Percentiles rank a stretch among this genome's conserved stretches.
Evolutionary conservation across 2,113 vertebrate genomes (phyloP).

Genomic region (Mystacornis crossleyi): DNA sequence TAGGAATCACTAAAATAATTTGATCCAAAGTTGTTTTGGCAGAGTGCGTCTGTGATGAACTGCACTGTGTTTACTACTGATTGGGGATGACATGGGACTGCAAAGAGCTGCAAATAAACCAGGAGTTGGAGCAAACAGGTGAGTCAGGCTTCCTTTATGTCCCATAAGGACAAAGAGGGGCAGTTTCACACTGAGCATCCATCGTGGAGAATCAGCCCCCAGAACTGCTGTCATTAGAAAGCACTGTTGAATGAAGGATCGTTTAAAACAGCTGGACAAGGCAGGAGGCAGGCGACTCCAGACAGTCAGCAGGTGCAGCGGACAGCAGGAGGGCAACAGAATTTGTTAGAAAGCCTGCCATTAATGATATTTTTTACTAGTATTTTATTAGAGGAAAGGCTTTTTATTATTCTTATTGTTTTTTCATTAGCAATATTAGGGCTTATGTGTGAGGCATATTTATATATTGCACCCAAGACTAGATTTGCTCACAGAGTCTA

Average conservation of each 20-base stretch:
- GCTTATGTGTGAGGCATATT: background rate
- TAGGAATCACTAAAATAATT: background rate
- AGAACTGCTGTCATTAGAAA: background rate
- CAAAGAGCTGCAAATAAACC: background rate
- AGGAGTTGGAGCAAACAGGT: background rate
- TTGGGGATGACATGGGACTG: background rate
- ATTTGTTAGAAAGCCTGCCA: slow-evolving; percentile 11
- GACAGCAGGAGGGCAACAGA: slow-evolving; percentile 40
- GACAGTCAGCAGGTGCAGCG: slow-evolving; percentile 42
- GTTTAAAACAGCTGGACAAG: slow-evolving; percentile 24
- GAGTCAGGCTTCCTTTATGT: background rate
- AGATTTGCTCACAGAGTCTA: background rate
- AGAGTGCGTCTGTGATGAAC: background rate
- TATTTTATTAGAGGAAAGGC: slow-evolving; percentile 15
- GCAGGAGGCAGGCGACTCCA: background rate
- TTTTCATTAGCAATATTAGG: slow-evolving; percentile 20
- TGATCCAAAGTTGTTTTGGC: background rate
- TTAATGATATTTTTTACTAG: slow-evolving; percentile 32
- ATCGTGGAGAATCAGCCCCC: background rate
- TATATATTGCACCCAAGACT: background rate
- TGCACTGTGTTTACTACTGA: background rate
- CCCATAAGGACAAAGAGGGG: background rate
- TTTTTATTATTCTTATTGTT: background rate
- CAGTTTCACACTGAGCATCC: background rate
- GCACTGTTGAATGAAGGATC: background rate